Percentiles rank a stretch among this genome's conserved stretches.
Conservation (phyloP, 2,888 invertebrate genomes). For the Encarsia formosa region DNA sequence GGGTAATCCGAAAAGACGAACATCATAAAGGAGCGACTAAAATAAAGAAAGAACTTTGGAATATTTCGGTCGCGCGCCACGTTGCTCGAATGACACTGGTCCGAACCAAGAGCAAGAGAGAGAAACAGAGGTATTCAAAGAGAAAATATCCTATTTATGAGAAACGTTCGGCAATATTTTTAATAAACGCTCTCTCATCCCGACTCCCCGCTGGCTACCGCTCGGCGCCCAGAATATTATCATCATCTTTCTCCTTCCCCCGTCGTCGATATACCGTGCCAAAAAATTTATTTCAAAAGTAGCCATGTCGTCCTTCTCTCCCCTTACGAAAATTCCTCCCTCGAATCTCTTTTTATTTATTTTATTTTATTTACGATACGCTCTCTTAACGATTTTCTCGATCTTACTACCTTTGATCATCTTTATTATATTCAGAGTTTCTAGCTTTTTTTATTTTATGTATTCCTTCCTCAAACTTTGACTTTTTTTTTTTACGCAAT, state of each 20-base stretch:
- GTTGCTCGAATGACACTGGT: no score
- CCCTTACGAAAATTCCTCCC: slow-evolving; percentile 17
- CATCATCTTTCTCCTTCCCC: slow-evolving; percentile 28
- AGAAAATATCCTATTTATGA: slow-evolving; percentile 36
- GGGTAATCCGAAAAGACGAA: slow-evolving; percentile 45
- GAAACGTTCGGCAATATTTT: slow-evolving; percentile 35
- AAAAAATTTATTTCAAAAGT: slow-evolving; percentile 35
- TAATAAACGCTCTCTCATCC: slow-evolving; percentile 27
- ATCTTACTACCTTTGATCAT: slow-evolving; percentile 28
- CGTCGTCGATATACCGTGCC: slow-evolving; percentile 34
- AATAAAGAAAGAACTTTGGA: no score
- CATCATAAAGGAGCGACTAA: no score
- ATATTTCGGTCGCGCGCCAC: no score
- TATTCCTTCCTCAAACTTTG: neutral
- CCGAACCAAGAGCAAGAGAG: no score
- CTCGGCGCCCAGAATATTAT: slow-evolving; percentile 14
- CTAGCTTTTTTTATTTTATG: slow-evolving; percentile 9
- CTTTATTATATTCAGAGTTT: slow-evolving; percentile 21
- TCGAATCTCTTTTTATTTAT: neutral
- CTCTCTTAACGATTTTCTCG: slow-evolving; percentile 26
- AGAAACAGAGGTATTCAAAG: no score
- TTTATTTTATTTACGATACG: slow-evolving; percentile 27
- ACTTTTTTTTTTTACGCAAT: slow-evolving; percentile 18
- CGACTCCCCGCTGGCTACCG: slow-evolving; percentile 28
- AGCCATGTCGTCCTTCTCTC: slow-evolving; percentile 19